Conservation (phyloP, 2,888 invertebrate species). For the Fragum whitleyi region DNA sequence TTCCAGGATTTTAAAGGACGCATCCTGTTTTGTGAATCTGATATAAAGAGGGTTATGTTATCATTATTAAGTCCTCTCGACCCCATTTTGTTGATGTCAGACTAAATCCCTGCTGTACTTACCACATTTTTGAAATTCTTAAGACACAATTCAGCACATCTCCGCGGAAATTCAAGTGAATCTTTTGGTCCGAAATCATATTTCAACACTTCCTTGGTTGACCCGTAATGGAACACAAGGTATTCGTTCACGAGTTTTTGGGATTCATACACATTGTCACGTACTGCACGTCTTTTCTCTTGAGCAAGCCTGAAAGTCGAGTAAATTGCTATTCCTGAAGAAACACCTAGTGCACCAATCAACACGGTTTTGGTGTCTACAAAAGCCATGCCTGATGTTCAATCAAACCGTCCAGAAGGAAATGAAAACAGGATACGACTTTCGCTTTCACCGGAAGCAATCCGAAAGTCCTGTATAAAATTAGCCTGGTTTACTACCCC, state of each 20-base stretch:
- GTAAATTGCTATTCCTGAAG: slow-evolving; percentile 74
- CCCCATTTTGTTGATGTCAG: too few species aligned
- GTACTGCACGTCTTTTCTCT: slow-evolving; percentile 49
- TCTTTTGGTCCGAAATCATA: slow-evolving; percentile 81
- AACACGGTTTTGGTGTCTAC: slow-evolving; percentile 44
- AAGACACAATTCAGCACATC: slow-evolving; percentile 82
- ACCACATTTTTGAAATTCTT: slow-evolving; percentile 76
- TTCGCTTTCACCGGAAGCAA: too few species aligned
- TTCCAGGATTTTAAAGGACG: too few species aligned
- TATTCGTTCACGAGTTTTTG: slow-evolving; percentile 81
- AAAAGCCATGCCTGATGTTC: neutral
- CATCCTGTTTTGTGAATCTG: too few species aligned
- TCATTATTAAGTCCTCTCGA: too few species aligned
- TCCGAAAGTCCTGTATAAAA: too few species aligned
- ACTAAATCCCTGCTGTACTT: too few species aligned
- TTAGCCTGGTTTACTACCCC: too few species aligned
- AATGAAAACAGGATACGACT: neutral
- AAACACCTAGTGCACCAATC: slow-evolving; percentile 68
- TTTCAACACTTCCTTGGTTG: slow-evolving; percentile 73
- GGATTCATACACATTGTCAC: slow-evolving; percentile 80
- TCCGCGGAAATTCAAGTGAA: slow-evolving; percentile 80
- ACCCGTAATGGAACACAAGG: slow-evolving; percentile 82
- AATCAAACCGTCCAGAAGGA: neutral
- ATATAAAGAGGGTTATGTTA: too few species aligned
- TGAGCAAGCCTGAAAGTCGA: slow-evolving; percentile 69